Evolutionary conservation across 2,888 invertebrate genomes (phyloP), one percentile per base, ranked within the genome.

Genomic region (Platycheirus albimanus): DNA sequence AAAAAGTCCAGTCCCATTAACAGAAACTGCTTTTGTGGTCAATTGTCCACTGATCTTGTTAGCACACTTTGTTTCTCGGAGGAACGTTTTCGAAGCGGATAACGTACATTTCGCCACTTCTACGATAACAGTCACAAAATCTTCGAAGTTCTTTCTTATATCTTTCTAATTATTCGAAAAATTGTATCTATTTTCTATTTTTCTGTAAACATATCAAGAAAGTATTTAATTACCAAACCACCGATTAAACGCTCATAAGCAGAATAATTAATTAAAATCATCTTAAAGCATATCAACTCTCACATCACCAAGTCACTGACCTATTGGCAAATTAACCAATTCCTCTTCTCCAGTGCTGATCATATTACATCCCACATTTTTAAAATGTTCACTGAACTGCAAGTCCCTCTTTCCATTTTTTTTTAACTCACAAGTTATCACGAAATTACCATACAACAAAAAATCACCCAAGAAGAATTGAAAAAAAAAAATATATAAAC

Each of bases 281-380:
- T 33, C 8, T 33, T 8, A 33, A 33, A 33, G 1, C 5, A 33
- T 7, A 33, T 8, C 1, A 33, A 33, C 8, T 19, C 4, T 45
- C 8, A 19, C 5, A 45, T 19, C 2, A 45, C 20, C 3, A 58
- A 51, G 77, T 19, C 77, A 66, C 64, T 71, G 77, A 77, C 64
- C 64, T 38, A 58, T 28, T 72, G 24, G 7, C 28, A 43, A 72
- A 17, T 45, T 13, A 24, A 33, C 20, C 15, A 33, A 19, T 8
- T 45, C 61, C 8, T 17, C 52, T 24, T 17, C 8, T 36, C 24
- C 33, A 19, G 13, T 33, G n/a, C n/a, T n/a, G 67, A 79, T 67
- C 78, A 61, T 78, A 47, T 45, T 45, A 36, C 72, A 67, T n/a
- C 2, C 15, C 43, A 30, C 11, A 66, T 52, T 51, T 66, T 24